A percentile compares a stretch with the other conserved stretches of the same genome.
Evolutionary conservation across 2,888 invertebrate genomes (phyloP).

Genomic region (Melieria picta): DNA sequence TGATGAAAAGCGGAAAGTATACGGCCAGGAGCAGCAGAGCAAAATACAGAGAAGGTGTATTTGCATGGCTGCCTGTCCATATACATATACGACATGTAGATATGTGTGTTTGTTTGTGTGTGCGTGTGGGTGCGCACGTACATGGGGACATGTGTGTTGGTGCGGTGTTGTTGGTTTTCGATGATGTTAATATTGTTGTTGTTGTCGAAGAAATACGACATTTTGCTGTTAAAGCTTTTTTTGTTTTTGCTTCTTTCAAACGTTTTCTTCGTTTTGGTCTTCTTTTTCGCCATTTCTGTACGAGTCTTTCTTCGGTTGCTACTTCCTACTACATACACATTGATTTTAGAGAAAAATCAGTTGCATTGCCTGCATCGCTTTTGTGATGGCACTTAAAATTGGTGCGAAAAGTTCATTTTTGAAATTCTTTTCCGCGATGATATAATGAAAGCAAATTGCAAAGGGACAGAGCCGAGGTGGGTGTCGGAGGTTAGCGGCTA

Average conservation of each 20-base stretch:
- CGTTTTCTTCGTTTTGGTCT: constrained; percentile 12
- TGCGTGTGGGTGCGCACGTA: neutral
- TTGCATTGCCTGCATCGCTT: too few species aligned
- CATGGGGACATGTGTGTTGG: neutral
- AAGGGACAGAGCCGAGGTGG: too few species aligned
- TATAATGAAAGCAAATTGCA: too few species aligned
- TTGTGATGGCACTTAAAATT: too few species aligned
- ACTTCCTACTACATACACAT: too few species aligned
- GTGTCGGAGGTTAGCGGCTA: too few species aligned
- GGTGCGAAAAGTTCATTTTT: too few species aligned
- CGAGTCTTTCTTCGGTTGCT: constrained; percentile 6
- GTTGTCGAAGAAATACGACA: constrained; percentile 9
- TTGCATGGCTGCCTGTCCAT: neutral
- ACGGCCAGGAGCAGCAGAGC: neutral
- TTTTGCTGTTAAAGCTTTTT: constrained; percentile 13
- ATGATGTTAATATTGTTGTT: constrained; percentile 12
- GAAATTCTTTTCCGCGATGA: too few species aligned
- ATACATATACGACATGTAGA: neutral
- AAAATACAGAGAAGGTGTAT: constrained; percentile 1
- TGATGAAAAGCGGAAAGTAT: too few species aligned
- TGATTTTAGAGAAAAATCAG: too few species aligned
- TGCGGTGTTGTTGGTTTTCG: neutral
- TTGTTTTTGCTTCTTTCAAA: constrained; percentile 2
- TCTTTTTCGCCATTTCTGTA: neutral
- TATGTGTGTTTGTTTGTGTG: neutral